Conservation (phyloP, 1,140 invertebrate species). For the Spodoptera frugiperda region DNA sequence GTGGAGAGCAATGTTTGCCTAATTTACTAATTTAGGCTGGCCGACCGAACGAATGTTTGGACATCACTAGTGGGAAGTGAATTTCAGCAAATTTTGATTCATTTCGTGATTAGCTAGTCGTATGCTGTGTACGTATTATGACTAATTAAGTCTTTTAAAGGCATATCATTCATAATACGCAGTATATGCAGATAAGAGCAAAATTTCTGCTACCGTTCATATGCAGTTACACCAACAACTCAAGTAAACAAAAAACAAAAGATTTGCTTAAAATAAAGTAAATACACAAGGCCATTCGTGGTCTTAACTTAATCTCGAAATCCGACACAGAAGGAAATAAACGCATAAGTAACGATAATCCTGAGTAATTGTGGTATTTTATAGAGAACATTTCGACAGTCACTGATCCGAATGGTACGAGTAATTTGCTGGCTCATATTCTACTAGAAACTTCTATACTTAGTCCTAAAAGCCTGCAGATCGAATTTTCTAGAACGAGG, state of each 20-base stretch:
- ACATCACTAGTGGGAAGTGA: not conserved
- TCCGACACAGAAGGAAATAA: not conserved
- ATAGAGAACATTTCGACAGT: not conserved
- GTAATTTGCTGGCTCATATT: too few species aligned
- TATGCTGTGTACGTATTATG: too few species aligned
- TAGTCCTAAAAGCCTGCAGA: not conserved
- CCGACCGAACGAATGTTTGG: conserved; percentile 22
- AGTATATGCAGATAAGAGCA: too few species aligned
- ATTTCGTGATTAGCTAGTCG: too few species aligned
- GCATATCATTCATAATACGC: too few species aligned
- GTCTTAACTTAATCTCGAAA: not conserved
- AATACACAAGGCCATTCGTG: not conserved
- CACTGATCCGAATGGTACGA: too few species aligned
- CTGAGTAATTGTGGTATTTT: conserved; percentile 2
- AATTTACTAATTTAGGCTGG: conserved; percentile 31
- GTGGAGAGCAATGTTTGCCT: conserved; percentile 38
- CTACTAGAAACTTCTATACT: too few species aligned
- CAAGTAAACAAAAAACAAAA: too few species aligned
- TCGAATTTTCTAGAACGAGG: not conserved
- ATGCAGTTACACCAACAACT: too few species aligned
- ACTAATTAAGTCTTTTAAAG: too few species aligned
- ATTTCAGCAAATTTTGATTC: too few species aligned
- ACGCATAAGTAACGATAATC: conserved; percentile 5
- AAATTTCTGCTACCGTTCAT: too few species aligned
- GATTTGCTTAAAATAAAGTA: not conserved